Evolutionary conservation across 2,888 invertebrate genomes (phyloP).

Genomic region (Chaetogeoica ovagalla): DNA sequence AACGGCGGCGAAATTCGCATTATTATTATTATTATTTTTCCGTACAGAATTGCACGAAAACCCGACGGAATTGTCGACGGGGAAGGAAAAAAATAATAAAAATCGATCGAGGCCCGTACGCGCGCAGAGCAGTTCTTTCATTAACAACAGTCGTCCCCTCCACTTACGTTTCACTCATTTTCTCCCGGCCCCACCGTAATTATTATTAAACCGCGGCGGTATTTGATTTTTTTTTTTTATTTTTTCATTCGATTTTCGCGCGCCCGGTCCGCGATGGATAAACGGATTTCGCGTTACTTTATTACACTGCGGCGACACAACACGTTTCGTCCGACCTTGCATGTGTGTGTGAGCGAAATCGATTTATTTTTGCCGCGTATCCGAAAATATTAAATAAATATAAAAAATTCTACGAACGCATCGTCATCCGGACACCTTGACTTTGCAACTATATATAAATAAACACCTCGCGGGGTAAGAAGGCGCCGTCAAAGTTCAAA

Average conservation of each 20-base stretch:
- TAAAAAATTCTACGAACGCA: no score
- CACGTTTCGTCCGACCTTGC: conserved; percentile 16
- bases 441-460: no score
- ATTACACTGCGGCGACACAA: no score
- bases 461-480: no score
- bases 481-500: no score
- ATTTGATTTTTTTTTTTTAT: no score
- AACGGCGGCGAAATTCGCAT: not conserved
- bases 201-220: not conserved
- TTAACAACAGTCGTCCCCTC: no score
- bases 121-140: not conserved
- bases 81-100: not conserved
- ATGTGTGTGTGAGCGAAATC: conserved; percentile 11
- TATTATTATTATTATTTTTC: not conserved
- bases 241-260: not conserved
- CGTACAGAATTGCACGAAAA: not conserved
- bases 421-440: no score
- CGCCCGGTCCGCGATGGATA: not conserved
- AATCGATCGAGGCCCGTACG: not conserved
- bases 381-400: not conserved
- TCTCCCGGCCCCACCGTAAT: no score
- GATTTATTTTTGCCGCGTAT: conserved; percentile 34
- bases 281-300: not conserved
- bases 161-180: no score
- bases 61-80: not conserved